Base-by-base conservation (phyloP, 2,888 invertebrate genomes). In the Cephalotes varians region DNA sequence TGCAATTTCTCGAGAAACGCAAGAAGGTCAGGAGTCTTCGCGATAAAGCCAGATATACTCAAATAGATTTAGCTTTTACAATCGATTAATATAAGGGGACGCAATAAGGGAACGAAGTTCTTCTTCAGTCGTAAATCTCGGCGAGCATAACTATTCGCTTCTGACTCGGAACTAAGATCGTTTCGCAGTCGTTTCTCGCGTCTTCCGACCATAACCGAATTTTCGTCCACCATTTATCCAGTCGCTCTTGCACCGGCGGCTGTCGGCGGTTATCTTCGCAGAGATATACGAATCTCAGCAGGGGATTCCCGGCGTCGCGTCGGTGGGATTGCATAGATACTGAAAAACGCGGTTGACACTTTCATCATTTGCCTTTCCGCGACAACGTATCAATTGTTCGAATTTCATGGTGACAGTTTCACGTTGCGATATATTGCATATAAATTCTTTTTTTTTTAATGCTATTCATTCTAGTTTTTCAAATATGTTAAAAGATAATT, bases 161-260 rank as follows among this genome's bases (percentile, higher is more conserved):
- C 82, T 69, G 67, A 83, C 85, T 83, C 62, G 28, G 37, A 86
- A 84, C 80, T 74, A 56, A 47, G 56, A 79, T 77, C 54, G 65
- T 85, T 77, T 40, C 60, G 62, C 37, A 54, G 65, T 76, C 54
- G 76, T 62, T 81, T 77, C 56, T 77, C 44, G 47, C 79, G 74
- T 86, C 74, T 83, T 86, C 81, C 87, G 69, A 69, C 56, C 69
- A 44, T 74, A 76, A 82, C 69, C 80, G 84, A 86, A 87, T 86
- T 86, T 86, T 87, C 87, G 86, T 54, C 86, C 82, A 74, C 86
- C 84, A 87, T 87, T 87, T 87, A 87, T 87, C 86, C 80, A 60
- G 73, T 62, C 72, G 72, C 74, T 74, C 34, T 74, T 74, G 56
- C 56, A 54, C 37, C 51, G 67, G 83, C 79, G 84, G 72, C 64